Evolutionary conservation across 92 coral and sea anemone species (phyloP), one percentile per base, ranked within the genome.

Genomic region (Porites divaricata): DNA sequence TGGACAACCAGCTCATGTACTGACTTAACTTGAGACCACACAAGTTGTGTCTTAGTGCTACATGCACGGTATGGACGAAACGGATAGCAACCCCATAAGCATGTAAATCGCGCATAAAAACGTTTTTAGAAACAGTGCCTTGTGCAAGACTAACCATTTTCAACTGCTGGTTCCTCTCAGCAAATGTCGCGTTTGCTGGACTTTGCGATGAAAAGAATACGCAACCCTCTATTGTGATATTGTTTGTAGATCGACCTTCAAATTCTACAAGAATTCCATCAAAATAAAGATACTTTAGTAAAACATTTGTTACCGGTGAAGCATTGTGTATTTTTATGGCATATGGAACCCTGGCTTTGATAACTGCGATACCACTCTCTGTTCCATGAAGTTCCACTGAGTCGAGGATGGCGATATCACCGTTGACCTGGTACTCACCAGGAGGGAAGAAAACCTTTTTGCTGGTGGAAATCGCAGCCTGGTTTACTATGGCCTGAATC

Each of bases 361-460:
- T n/a, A 14, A 85, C 68, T 5, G 92, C 71, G 5, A 89, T 85
- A 52, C 88, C 89, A 19, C 14, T 57, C 83, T 61, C 16, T 26
- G 92, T 75, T 48, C 92, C 92, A 25, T 75, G 70, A 49, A 85
- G 79, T 23, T 67, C 75, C 13, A 80, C 87, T 1, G 80, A 35
- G 23, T 69, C 92, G 11, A 51, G 0, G 25, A 89, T 74, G 19
- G 14, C 64, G 26, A 89, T 79, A 57, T 85, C 62, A 1, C 53
- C 35, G 53, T 61, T 85, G 63, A 89, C 75, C 63, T 78, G 54
- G 81, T 85, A 89, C 65, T 79, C 83, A 15, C 92, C 92, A 63
- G 78, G 86, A 72, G 92, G 89, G 53, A 89, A 89, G 89, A 84
- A 85, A 50, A 81, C 89, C 83, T 76, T 67, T 21, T 78, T 79